These are phyloP conservation scores for Thaumatotibia leucotreta DNA, from an alignment of 1,140 invertebrate species.

Conservation along the genomic window DNA sequence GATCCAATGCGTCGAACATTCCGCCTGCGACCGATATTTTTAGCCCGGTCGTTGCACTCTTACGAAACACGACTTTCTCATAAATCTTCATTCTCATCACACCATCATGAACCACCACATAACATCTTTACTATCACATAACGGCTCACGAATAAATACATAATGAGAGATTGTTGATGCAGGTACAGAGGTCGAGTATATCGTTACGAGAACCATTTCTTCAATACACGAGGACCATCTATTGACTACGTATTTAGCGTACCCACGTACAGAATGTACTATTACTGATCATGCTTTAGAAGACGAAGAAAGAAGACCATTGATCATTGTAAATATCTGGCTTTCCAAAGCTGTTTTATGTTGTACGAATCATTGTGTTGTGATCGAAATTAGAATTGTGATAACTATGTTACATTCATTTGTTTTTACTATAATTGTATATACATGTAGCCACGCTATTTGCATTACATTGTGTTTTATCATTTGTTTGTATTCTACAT, in stretches of 20 bases:
- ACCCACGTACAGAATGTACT: conserved; percentile 72
- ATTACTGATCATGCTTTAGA: conserved; percentile 48
- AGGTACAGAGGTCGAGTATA: conserved; percentile 74
- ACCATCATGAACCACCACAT: neutral
- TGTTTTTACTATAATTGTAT: conserved; percentile 29
- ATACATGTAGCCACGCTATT: conserved; percentile 28
- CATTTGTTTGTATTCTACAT: neutral
- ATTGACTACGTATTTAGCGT: conserved; percentile 73
- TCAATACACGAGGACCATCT: conserved; percentile 62
- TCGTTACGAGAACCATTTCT: conserved; percentile 75
- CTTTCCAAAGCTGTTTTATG: conserved; percentile 43
- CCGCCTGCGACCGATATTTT: conserved; percentile 44
- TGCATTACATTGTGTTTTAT: conserved; percentile 14
- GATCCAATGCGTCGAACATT: conserved; percentile 43
- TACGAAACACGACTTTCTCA: conserved; percentile 36
- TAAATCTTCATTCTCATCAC: conserved; percentile 5
- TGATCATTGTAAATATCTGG: conserved; percentile 63
- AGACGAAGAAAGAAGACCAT: conserved; percentile 26
- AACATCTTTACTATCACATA: conserved; percentile 17
- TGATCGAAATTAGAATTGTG: conserved; percentile 62
- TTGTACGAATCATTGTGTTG: conserved; percentile 60
- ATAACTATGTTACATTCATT: conserved; percentile 48
- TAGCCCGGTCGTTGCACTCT: conserved; percentile 54
- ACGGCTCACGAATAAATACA: conserved; percentile 33
- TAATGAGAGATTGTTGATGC: conserved; percentile 63